These are phyloP conservation scores for Bombus cullumanus DNA, from an alignment of 1,140 invertebrate species.

Conservation along the genomic window DNA sequence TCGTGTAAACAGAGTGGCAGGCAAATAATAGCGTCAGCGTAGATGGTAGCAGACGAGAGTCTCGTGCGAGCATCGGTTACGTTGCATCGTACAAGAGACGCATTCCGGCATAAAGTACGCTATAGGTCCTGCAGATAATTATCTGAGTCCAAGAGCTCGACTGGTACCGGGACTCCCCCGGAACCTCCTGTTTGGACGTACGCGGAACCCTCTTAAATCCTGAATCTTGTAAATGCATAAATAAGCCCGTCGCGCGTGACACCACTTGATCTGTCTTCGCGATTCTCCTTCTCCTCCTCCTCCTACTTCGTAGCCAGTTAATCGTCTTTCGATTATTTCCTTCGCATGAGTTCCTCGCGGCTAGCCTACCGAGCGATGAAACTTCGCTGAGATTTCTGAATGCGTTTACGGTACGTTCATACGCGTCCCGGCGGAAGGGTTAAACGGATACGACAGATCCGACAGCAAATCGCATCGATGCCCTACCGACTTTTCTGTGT, in stretches of 20 bases:
- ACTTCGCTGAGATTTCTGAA: constrained; percentile 5
- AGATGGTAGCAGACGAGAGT: constrained; percentile 63
- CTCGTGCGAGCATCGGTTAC: constrained; percentile 69
- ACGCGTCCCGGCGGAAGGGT: neutral
- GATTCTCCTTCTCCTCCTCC: constrained; percentile 38
- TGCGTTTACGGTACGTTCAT: neutral
- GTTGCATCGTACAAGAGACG: constrained; percentile 72
- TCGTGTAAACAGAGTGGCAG: constrained; percentile 65
- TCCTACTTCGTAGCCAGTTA: constrained; percentile 42
- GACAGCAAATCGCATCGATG: constrained; percentile 1
- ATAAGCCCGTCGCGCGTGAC: constrained; percentile 47
- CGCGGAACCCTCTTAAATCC: constrained; percentile 63
- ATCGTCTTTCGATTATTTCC: constrained; percentile 52
- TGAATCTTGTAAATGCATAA: constrained; percentile 64
- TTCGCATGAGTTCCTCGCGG: neutral
- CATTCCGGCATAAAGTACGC: constrained; percentile 77
- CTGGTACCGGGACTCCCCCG: constrained; percentile 41
- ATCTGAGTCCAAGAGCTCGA: constrained; percentile 65
- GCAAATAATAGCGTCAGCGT: constrained; percentile 73
- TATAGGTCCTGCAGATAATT: constrained; percentile 77
- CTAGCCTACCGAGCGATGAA: constrained; percentile 26
- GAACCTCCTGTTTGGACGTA: constrained; percentile 56
- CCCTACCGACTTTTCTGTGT: neutral
- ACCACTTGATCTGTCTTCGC: constrained; percentile 53
- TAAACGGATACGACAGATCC: neutral